These are phyloP conservation scores for Alfaro cultratus DNA, from an alignment of 2,797 vertebrate genomes.

Conservation along the genomic window DNA sequence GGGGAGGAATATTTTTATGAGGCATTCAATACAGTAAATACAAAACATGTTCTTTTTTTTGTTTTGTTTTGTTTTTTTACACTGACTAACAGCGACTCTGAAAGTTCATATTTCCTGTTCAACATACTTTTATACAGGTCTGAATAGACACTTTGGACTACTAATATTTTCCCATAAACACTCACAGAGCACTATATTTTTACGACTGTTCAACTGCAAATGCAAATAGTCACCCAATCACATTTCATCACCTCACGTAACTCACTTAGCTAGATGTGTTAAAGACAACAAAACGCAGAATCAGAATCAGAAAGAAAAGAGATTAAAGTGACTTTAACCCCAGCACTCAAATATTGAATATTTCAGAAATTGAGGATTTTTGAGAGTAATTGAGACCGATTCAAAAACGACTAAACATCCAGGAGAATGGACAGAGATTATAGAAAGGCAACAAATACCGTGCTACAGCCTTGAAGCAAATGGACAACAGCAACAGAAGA, in stretches of 20 bases:
- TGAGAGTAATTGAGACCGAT: background rate
- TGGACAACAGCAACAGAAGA: background rate
- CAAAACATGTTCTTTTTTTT: background rate
- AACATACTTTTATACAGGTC: background rate
- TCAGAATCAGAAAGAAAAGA: background rate
- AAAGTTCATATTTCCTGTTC: background rate
- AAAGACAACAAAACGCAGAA: background rate
- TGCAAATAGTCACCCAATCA: background rate
- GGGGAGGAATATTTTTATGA: background rate
- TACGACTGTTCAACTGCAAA: background rate
- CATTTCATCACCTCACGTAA: background rate
- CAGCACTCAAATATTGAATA: background rate
- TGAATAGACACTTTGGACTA: background rate
- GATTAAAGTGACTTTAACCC: background rate
- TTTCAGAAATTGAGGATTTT: background rate
- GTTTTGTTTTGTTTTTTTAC: background rate
- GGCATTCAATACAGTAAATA: background rate
- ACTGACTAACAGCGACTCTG: background rate
- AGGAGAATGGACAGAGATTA: background rate
- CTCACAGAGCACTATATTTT: background rate
- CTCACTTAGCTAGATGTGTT: background rate
- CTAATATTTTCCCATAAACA: constrained; percentile 1
- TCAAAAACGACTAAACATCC: background rate
- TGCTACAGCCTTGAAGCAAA: background rate
- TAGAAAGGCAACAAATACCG: background rate